These are phyloP conservation scores for Rhizomys pruinosus DNA, from an alignment of 2,113 vertebrate genomes.

Conservation along the genomic window DNA sequence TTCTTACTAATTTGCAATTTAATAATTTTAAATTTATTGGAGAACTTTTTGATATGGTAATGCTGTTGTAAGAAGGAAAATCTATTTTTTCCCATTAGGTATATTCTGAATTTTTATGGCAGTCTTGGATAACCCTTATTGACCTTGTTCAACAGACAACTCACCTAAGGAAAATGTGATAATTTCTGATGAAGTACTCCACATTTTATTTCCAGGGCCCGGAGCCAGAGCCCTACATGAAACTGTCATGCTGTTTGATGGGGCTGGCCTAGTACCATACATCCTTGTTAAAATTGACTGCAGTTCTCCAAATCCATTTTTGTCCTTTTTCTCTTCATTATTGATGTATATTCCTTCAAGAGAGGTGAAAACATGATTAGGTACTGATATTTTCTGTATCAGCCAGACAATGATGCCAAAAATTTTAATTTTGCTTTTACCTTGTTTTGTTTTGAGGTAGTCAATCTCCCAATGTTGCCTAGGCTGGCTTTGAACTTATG, in stretches of 20 bases:
- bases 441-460: not conserved
- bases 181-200: conserved; percentile 81
- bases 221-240: conserved; percentile 74
- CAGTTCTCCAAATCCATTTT: conserved; percentile 79
- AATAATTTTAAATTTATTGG: not conserved
- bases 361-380: not conserved
- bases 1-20: not conserved
- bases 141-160: conserved; percentile 56
- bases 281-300: conserved; percentile 73
- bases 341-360: conserved; percentile 71
- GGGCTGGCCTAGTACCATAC: not conserved
- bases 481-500: not conserved
- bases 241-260: conserved; percentile 50
- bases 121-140: not conserved
- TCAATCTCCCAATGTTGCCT: not conserved
- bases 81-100: not conserved
- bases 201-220: conserved; percentile 53
- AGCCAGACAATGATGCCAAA: not conserved
- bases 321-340: conserved; percentile 70
- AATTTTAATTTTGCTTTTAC: not conserved
- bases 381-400: not conserved
- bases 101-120: not conserved
- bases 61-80: not conserved
- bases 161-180: conserved; percentile 78
- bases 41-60: conserved; percentile 42